Percentiles rank a stretch among this genome's conserved stretches.
Conservation (phyloP, 2,888 invertebrate species). For the Seira musarum region DNA sequence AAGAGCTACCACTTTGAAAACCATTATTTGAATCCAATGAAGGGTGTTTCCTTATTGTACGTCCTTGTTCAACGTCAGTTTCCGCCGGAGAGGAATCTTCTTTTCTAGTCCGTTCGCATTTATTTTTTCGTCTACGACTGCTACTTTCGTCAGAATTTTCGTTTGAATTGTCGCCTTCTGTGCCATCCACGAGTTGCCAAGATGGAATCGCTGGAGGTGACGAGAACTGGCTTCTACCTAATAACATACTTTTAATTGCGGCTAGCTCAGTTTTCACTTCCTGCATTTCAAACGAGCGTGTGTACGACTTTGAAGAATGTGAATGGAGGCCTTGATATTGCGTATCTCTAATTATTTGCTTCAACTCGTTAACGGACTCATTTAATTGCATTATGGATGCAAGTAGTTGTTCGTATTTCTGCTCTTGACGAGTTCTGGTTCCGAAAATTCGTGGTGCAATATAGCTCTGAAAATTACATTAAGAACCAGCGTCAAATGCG, state of each 20-base stretch:
- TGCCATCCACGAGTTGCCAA: constrained; percentile 67
- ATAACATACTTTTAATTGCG: constrained; percentile 81
- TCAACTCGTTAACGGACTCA: constrained; percentile 66
- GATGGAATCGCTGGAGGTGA: constrained; percentile 66
- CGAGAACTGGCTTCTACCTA: constrained; percentile 73
- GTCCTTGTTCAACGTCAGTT: constrained; percentile 44
- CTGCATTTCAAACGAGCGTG: constrained; percentile 73
- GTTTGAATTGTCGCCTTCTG: constrained; percentile 60
- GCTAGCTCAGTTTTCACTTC: constrained; percentile 81
- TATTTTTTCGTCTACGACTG: constrained; percentile 42
- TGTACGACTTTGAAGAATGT: constrained; percentile 26
- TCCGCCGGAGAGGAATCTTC: constrained; percentile 43
- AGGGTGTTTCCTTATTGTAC: constrained; percentile 64
- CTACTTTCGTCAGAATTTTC: constrained; percentile 63
- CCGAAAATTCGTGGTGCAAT: constrained; percentile 81
- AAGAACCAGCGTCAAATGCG: neutral
- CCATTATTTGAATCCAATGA: constrained; percentile 67
- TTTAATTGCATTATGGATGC: constrained; percentile 65
- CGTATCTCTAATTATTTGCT: constrained; percentile 61
- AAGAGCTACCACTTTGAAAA: constrained; percentile 67
- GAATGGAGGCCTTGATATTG: constrained; percentile 55
- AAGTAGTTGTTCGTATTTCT: constrained; percentile 66
- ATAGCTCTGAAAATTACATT: constrained; percentile 75
- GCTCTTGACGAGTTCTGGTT: constrained; percentile 70
- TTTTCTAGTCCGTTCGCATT: constrained; percentile 44